Base-by-base conservation (phyloP, 2,888 invertebrate genomes). In the Prosapia bicincta region DNA sequence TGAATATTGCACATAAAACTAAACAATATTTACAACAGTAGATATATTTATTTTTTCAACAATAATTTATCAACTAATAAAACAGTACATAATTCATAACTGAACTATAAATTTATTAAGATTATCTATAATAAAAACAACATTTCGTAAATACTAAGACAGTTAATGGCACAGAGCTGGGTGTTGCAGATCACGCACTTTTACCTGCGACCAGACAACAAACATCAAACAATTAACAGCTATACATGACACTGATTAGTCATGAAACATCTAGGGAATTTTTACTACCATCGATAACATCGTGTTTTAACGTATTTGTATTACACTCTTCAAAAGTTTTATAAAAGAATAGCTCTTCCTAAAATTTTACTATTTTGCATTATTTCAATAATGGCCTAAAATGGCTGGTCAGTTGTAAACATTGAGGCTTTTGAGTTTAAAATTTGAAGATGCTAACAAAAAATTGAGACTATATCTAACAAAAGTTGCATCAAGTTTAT, bases 341-440 rank as follows among this genome's bases (percentile, higher is more conserved):
- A 43, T 43, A 74, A 74, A 74, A 74, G 69, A 69, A 74, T 74
- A 74, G 69, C 69, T 28, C 69, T 25, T 65, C 10, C 74, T 74
- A 74, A 54, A 74, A 74, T 74, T n/a, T 65, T 54, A 74, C 74
- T 74, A 74, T 69, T 30, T 20, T 20, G 54, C n/a, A 54, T 20
- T 54, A 54, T 54, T 20, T n/a, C 54, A 54, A 20, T 38, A 54
- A 54, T 54, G 74, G 54, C 69, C 74, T 69, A 74, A 74, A 74
- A 69, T n/a, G 74, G 74, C 74, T 74, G 74, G 25, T 54, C 54
- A 20, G n/a, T 54, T 30, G n/a, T 54, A 54, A 10, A 54, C n/a
- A 38, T 38, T 54, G 54, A 54, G 54, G 54, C 54, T 9, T 54
- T 20, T 54, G n/a, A n/a, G n/a, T 54, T 20, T 20, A 54, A 54